A percentile compares a stretch with the other conserved stretches of the same genome.
These are phyloP conservation scores for Arbacia lixula DNA, from an alignment of 53 echinoderm and acorn worm genomes.

Conservation along the genomic window DNA sequence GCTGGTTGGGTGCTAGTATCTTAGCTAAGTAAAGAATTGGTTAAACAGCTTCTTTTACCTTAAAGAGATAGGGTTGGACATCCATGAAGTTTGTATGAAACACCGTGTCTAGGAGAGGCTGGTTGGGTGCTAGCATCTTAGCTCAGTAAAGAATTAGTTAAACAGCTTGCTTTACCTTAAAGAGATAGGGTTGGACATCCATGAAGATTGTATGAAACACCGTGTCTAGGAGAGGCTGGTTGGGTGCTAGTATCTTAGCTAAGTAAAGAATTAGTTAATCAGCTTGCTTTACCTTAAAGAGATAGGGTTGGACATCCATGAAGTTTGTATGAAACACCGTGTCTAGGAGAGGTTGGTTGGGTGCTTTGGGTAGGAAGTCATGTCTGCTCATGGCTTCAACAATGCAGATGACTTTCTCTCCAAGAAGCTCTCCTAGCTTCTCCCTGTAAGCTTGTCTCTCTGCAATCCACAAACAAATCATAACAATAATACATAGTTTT, in stretches of 20 bases:
- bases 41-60: no score
- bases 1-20: no score
- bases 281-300: conserved; percentile 92
- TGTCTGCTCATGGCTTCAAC: conserved; percentile 95
- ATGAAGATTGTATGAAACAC: conserved; percentile 87
- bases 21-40: no score
- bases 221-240: conserved; percentile 90
- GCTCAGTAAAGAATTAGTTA: no score
- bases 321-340: conserved; percentile 89
- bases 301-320: conserved; percentile 92
- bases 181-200: conserved; percentile 95
- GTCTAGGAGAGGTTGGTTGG: conserved; percentile 91
- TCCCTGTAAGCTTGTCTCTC: conserved; percentile 94
- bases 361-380: conserved; percentile 95
- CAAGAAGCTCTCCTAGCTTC: conserved; percentile 92
- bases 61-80: no score
- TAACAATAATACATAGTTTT: neutral
- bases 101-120: no score
- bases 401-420: conserved; percentile 91
- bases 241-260: no score
- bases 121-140: no score
- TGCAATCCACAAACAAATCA: no score
- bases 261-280: no score
- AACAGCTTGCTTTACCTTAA: no score
- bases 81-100: no score